Percentiles rank a stretch among this genome's conserved stretches.
Conservation (phyloP, 2,797 vertebrate species). For the Gymnoscopelus microlampas region DNA sequence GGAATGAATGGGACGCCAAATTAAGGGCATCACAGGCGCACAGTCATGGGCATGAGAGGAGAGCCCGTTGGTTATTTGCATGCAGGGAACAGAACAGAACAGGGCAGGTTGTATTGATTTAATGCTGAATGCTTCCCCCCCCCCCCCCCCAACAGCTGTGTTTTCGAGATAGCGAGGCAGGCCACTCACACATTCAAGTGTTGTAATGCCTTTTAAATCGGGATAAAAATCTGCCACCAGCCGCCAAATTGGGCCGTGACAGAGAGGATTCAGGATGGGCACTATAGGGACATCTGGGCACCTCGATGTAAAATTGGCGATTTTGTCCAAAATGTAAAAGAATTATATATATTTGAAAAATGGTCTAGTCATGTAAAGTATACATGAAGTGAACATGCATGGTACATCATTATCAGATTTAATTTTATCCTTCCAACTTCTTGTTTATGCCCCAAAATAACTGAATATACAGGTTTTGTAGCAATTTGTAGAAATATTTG, state of each 20-base stretch:
- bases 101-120: slow-evolving; percentile 43
- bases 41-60: slow-evolving; percentile 42
- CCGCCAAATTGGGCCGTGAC: slow-evolving; percentile 40
- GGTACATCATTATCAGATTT: too few relatives aligned
- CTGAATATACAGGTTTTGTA: too few relatives aligned
- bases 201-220: slow-evolving; percentile 39
- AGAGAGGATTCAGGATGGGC: background rate
- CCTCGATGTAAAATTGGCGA: background rate
- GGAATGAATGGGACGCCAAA: slow-evolving; percentile 53
- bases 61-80: slow-evolving; percentile 45
- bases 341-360: too few relatives aligned
- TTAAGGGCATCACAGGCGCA: slow-evolving; percentile 60
- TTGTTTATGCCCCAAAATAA: too few relatives aligned
- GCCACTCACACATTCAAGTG: slow-evolving; percentile 28
- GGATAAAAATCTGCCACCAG: slow-evolving; percentile 30
- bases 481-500: too few relatives aligned
- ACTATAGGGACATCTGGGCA: too few relatives aligned
- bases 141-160: slow-evolving; percentile 40
- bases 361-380: too few relatives aligned
- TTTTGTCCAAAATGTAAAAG: too few relatives aligned
- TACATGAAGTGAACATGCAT: too few relatives aligned
- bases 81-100: slow-evolving; percentile 29
- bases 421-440: too few relatives aligned
- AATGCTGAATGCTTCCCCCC: slow-evolving; percentile 44
- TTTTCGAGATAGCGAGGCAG: slow-evolving; percentile 40